Conservation (phyloP, 2,888 invertebrate genomes). For the Chymomyza procnemis region DNA sequence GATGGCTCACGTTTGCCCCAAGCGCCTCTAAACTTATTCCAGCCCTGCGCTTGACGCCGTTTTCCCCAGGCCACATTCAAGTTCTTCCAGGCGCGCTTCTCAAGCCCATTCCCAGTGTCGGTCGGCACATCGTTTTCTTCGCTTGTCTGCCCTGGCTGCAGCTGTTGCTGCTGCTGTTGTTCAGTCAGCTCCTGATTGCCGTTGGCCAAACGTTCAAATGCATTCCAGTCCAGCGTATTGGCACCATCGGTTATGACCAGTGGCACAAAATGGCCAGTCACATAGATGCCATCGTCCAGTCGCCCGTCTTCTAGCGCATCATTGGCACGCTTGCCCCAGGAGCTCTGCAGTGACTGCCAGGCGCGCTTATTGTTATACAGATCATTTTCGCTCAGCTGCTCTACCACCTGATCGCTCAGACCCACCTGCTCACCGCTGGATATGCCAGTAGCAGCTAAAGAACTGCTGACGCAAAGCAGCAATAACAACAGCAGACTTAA, state of each 20-base stretch:
- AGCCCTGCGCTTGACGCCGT: conserved; percentile 80
- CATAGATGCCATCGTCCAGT: conserved; percentile 47
- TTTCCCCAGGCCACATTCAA: conserved; percentile 88
- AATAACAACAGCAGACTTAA: conserved; percentile 30
- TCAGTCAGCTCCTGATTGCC: conserved; percentile 34
- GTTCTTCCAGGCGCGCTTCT: conserved; percentile 85
- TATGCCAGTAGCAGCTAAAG: conserved; percentile 26
- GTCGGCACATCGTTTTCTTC: conserved; percentile 42
- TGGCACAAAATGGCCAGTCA: conserved; percentile 57
- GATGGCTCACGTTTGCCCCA: conserved; percentile 89
- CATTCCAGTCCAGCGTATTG: conserved; percentile 61
- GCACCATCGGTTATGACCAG: conserved; percentile 58
- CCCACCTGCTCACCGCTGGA: conserved; percentile 45
- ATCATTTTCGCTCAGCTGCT: conserved; percentile 54
- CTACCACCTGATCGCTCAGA: conserved; percentile 54
- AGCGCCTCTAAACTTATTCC: conserved; percentile 83
- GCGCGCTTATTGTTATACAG: conserved; percentile 78
- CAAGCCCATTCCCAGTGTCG: conserved; percentile 53
- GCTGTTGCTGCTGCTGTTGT: conserved; percentile 32
- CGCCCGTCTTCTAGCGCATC: conserved; percentile 18
- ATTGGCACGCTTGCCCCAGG: conserved; percentile 84
- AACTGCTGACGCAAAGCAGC: conserved; percentile 31
- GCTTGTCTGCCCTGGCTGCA: conserved; percentile 36
- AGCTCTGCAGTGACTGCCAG: conserved; percentile 84
- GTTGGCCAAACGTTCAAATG: conserved; percentile 61